These are phyloP conservation scores for Hafferia zeledoni DNA, from an alignment of 2,797 vertebrate genomes.

Conservation along the genomic window DNA sequence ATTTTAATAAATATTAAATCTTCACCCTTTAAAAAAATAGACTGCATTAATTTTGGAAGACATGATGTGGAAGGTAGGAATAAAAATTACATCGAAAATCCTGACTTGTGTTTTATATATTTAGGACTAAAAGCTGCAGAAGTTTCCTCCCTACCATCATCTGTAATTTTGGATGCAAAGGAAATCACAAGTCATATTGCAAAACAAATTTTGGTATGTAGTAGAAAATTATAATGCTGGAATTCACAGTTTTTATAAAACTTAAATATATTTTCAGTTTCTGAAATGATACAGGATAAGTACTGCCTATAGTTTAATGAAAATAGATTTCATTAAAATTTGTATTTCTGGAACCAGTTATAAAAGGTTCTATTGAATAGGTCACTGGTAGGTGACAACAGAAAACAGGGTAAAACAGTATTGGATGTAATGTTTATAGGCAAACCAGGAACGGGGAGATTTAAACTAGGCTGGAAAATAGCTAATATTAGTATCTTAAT, in stretches of 20 bases:
- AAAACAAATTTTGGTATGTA: slow-evolving; percentile 87
- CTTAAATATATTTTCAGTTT: background rate
- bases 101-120: slow-evolving; percentile 34
- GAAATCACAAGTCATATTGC: slow-evolving; percentile 82
- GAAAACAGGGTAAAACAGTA: background rate
- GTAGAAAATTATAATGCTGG: background rate
- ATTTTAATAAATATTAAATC: background rate
- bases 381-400: background rate
- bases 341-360: background rate
- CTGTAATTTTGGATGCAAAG: slow-evolving; percentile 87
- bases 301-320: background rate
- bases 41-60: background rate
- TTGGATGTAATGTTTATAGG: background rate
- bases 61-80: background rate
- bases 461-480: background rate
- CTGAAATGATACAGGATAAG: background rate
- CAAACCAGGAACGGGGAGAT: background rate
- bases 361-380: background rate
- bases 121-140: slow-evolving; percentile 93
- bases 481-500: background rate
- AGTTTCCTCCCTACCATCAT: slow-evolving; percentile 86
- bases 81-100: background rate
- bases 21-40: background rate
- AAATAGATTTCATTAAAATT: background rate
- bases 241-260: background rate